These are phyloP conservation scores for Pterocles gutturalis DNA, from an alignment of 2,113 vertebrate species.

Conservation along the genomic window DNA sequence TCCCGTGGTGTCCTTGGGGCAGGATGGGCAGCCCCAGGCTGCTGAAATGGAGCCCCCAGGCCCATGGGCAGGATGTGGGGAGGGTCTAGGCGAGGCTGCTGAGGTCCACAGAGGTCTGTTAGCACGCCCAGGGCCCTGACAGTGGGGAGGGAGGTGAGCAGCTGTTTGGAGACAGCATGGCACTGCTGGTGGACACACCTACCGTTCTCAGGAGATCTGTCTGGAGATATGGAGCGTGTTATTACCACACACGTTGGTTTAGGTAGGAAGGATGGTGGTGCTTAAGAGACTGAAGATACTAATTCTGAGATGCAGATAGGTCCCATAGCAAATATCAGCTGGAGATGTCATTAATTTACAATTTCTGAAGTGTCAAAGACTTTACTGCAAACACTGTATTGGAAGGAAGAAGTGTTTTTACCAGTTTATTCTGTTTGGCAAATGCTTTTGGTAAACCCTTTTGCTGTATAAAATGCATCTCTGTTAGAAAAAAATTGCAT, in stretches of 20 bases:
- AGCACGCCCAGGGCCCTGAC: background rate
- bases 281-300: background rate
- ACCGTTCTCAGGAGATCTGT: background rate
- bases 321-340: background rate
- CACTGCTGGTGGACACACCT: background rate
- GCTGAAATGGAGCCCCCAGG: background rate
- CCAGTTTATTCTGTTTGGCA: background rate
- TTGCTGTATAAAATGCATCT: background rate
- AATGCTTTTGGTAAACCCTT: background rate
- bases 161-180: background rate
- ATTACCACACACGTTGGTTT: background rate
- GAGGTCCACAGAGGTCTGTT: background rate
- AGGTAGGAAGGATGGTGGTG: background rate
- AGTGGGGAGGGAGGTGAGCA: background rate
- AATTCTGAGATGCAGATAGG: background rate
- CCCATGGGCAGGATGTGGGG: background rate
- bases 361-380: background rate
- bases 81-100: background rate
- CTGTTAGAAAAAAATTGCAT: background rate
- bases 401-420: background rate
- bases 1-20: accelerated
- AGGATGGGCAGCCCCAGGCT: background rate
- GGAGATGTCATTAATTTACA: background rate
- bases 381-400: background rate
- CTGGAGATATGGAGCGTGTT: accelerated